phyloP scores from a whole-genome alignment of 1,140 invertebrate genomes.

The Nephila pilipes region DNA sequence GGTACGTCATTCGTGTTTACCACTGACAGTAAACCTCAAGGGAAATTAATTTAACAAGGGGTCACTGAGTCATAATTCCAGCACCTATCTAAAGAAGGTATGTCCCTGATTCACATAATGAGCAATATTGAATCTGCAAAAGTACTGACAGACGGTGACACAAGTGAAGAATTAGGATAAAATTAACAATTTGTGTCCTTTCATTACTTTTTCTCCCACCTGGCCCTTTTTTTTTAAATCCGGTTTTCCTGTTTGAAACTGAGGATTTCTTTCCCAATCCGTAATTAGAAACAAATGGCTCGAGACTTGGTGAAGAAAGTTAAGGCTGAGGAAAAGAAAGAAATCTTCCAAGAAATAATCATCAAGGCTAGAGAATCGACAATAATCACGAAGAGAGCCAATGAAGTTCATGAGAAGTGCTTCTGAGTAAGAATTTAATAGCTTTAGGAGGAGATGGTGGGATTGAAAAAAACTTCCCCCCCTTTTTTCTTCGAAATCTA shows the following conservation, averaged over 20 bases:
- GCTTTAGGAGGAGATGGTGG: conserved; percentile 4
- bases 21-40: too few species aligned
- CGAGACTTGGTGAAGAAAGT: neutral
- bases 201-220: neutral
- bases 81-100: too few species aligned
- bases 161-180: neutral
- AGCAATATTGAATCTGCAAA: too few species aligned
- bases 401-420: conserved; percentile 5
- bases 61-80: too few species aligned
- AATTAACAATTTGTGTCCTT: neutral
- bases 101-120: too few species aligned
- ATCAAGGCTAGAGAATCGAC: conserved; percentile 13
- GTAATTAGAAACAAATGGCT: conserved; percentile 23
- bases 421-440: conserved; percentile 60
- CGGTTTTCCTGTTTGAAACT: too few species aligned
- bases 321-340: neutral
- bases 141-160: neutral
- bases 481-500: neutral
- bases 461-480: neutral
- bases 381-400: conserved; percentile 60
- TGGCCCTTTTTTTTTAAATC: neutral
- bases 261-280: neutral
- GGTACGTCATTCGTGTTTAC: too few species aligned
- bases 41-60: too few species aligned
- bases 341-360: neutral